These are phyloP conservation scores for Platyura marginata DNA, from an alignment of 1,140 invertebrate genomes.

Conservation along the genomic window DNA sequence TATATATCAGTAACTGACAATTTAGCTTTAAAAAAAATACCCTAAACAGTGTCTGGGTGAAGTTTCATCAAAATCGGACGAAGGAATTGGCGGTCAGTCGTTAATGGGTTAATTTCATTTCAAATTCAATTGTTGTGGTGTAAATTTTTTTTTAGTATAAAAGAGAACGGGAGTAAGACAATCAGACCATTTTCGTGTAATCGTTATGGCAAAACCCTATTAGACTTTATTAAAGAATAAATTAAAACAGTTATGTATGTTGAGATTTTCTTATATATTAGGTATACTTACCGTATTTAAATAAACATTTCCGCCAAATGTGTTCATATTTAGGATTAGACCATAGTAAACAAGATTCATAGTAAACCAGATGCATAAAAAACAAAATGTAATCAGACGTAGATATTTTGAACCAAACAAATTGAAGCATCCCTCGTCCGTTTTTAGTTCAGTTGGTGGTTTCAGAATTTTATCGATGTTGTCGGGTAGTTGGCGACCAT, in stretches of 20 bases:
- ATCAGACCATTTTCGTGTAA: background rate
- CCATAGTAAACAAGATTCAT: conserved; percentile 57
- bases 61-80: too few species aligned
- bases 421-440: conserved; percentile 33
- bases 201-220: background rate
- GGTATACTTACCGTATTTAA: conserved; percentile 36
- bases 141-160: too few species aligned
- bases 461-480: conserved; percentile 41
- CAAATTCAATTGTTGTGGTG: too few species aligned
- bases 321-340: conserved; percentile 45
- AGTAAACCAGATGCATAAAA: conserved; percentile 49
- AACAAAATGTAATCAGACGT: conserved; percentile 40
- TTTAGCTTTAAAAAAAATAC: too few species aligned
- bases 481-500: conserved; percentile 33
- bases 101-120: too few species aligned
- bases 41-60: too few species aligned
- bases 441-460: conserved; percentile 21
- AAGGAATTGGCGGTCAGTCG: too few species aligned
- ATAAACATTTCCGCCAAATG: conserved; percentile 49
- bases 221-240: background rate
- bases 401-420: conserved; percentile 38
- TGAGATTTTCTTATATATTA: background rate
- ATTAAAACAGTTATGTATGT: background rate
- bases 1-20: too few species aligned
- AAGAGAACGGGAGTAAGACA: background rate